Evolutionary conservation across 2,888 invertebrate species (phyloP), one percentile per base, ranked within the genome.

Genomic region (Cancer borealis): DNA sequence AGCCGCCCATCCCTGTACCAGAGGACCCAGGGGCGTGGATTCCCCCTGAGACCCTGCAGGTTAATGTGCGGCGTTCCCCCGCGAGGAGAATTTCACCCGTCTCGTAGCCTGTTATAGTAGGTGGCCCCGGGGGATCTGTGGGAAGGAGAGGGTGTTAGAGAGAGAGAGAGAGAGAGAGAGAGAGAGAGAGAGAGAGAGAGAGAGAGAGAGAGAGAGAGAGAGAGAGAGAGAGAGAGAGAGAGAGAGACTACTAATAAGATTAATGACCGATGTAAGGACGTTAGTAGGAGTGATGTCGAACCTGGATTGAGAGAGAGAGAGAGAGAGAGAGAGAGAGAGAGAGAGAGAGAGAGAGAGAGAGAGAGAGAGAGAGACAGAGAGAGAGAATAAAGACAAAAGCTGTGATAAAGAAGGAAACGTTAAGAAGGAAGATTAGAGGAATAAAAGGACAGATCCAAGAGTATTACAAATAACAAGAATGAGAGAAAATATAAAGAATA

Each of bases 1-100:
- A 94, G 91, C 17, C 87, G 94, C 26, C 94, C 94, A 10, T 92
- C 91, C 47, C 94, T 90, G 87, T 92, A 94, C 94, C 94, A 94
- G 21, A 92, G 87, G 3, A 94, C 91, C 94, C 92, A 94, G 47
- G 94, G 94, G 12, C 94, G 92, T 4, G 94, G 94, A 49, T 94
- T 94, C 4, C 94, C 94, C 94, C 94, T 6, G 79, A 45, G 21
- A 91, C 90, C 0, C 91, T 26, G 30, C 94, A 94, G 91, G 91
- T 92, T 6, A 94, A 91, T 1, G 92, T 94, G 21, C 94, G 92
- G 3, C 94, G 91, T 21, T 92, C 92, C 17, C 92, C 94, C 0
- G 92, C 94, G 12, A 60, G 39, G 0, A 94, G 47, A 39, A 92
- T 87, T 84, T 94, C 94, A 21, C 92, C 92, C 2, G 92, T 92